Evolutionary conservation across 2,797 vertebrate species (phyloP).

Genomic region (Pantherophis vulpinus): DNA sequence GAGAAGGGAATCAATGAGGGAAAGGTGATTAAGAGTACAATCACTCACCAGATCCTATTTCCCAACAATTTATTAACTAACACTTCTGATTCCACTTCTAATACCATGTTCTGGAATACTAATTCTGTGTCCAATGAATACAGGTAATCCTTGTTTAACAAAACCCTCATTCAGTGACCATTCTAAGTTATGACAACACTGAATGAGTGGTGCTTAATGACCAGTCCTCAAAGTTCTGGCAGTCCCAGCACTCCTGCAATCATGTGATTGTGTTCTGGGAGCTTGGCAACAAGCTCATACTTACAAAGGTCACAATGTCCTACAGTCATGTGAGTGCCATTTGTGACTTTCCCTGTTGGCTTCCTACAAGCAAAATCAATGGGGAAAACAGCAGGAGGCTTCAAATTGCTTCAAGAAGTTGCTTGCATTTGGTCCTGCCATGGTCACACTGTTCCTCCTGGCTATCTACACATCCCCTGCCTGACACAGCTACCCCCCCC

Average conservation of each 20-base stretch:
- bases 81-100: neutral
- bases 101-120: neutral
- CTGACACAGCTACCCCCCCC: neutral
- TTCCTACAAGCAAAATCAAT: neutral
- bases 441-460: neutral
- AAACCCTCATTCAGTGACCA: neutral
- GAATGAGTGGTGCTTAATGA: neutral
- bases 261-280: neutral
- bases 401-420: neutral
- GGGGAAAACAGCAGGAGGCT: neutral
- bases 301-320: neutral
- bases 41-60: neutral
- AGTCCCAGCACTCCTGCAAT: neutral
- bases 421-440: neutral
- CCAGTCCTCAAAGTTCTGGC: neutral
- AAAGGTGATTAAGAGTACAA: neutral
- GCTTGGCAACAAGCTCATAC: neutral
- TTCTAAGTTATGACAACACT: neutral
- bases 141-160: neutral
- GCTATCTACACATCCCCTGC: neutral
- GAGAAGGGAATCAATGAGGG: neutral
- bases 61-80: neutral
- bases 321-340: neutral
- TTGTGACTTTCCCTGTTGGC: neutral
- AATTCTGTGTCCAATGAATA: neutral